Percentiles rank a stretch among this genome's conserved stretches.
phyloP scores from a whole-genome alignment of 1,140 invertebrate species.

The Aradophagus sp. region DNA sequence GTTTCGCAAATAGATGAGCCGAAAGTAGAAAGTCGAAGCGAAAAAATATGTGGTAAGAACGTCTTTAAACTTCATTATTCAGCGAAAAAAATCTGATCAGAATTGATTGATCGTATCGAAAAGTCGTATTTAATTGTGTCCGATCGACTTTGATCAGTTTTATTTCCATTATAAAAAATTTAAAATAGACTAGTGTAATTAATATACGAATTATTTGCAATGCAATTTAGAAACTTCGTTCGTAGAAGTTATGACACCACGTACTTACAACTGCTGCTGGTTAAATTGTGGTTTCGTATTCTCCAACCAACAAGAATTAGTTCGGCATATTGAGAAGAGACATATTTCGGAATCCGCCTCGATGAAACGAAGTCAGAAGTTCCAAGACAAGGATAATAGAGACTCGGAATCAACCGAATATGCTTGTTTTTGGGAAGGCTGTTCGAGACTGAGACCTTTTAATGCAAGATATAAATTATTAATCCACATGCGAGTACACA shows the following conservation, averaged over 20 bases:
- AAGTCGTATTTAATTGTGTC: too few species aligned
- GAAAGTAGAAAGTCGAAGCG: background rate
- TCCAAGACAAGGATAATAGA: slow-evolving; percentile 62
- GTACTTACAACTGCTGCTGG: slow-evolving; percentile 85
- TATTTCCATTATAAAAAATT: too few species aligned
- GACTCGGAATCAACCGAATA: slow-evolving; percentile 79
- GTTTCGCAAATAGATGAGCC: too few species aligned
- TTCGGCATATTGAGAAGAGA: slow-evolving; percentile 91
- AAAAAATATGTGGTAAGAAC: slow-evolving; percentile 14
- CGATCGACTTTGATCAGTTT: too few species aligned
- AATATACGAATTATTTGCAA: too few species aligned
- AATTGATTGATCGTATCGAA: too few species aligned
- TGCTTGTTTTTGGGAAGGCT: slow-evolving; percentile 93
- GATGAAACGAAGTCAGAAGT: slow-evolving; percentile 60
- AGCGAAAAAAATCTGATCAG: too few species aligned
- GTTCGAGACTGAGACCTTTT: slow-evolving; percentile 87
- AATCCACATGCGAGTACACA: slow-evolving; percentile 97
- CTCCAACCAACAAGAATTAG: slow-evolving; percentile 85
- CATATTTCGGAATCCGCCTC: slow-evolving; percentile 84
- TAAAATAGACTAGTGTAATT: too few species aligned
- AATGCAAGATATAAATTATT: slow-evolving; percentile 97
- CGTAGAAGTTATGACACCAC: too few species aligned
- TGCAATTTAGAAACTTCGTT: too few species aligned
- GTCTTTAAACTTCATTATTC: background rate
- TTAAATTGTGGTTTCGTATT: slow-evolving; percentile 88